Percentiles rank a stretch among this genome's conserved stretches.
These are phyloP conservation scores for Lithobates sylvaticus DNA, from an alignment of 2,797 vertebrate genomes.

Conservation along the genomic window DNA sequence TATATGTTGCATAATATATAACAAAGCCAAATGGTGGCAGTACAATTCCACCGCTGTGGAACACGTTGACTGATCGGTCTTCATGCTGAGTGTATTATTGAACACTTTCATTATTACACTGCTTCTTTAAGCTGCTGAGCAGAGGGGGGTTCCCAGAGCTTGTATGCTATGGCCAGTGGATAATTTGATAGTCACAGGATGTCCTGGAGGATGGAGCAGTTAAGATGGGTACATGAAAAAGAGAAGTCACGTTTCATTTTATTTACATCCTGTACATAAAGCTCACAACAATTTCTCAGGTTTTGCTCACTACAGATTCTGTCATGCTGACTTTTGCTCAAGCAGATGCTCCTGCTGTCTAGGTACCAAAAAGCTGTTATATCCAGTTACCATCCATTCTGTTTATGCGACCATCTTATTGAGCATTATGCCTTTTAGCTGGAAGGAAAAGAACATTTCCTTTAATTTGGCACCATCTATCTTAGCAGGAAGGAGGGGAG, in stretches of 20 bases:
- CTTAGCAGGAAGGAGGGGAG: constrained; percentile 32
- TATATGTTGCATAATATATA: neutral
- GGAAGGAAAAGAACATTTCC: constrained; percentile 45
- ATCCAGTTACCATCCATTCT: constrained; percentile 42
- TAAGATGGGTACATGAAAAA: neutral
- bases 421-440: constrained; percentile 47
- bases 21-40: constrained; percentile 32
- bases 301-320: constrained; percentile 11
- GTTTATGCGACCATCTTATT: constrained; percentile 47
- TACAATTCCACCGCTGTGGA: constrained; percentile 15
- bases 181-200: constrained; percentile 1
- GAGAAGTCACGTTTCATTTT: constrained; percentile 36
- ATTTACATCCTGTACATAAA: neutral
- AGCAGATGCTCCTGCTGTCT: constrained; percentile 51
- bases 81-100: neutral
- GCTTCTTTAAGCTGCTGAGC: neutral
- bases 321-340: constrained; percentile 34
- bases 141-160: neutral
- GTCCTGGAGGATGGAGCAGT: neutral
- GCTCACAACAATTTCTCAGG: constrained; percentile 23
- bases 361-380: constrained; percentile 43
- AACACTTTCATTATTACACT: neutral
- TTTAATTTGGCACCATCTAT: constrained; percentile 51
- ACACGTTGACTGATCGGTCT: neutral
- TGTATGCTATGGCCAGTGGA: neutral